Conservation (phyloP, 2,797 vertebrate species). For the Enteromius anoplus region DNA sequence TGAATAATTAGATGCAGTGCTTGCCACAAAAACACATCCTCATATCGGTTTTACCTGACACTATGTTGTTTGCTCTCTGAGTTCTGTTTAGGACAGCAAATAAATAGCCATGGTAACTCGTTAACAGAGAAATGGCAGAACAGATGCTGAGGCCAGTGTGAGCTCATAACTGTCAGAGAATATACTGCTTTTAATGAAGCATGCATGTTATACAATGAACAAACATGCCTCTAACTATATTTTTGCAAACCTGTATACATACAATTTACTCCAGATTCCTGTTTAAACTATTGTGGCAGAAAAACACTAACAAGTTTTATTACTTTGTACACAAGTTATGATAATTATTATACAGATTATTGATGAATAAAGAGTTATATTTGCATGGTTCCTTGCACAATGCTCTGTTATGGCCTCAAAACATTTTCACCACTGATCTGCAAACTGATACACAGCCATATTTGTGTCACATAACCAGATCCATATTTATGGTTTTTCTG, state of each 20-base stretch:
- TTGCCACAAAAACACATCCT: neutral
- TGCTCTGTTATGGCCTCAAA: neutral
- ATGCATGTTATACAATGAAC: neutral
- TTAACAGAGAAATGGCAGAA: slow-evolving; percentile 33
- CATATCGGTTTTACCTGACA: slow-evolving; percentile 9
- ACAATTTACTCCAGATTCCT: neutral
- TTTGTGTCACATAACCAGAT: slow-evolving; percentile 2
- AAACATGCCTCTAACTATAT: neutral
- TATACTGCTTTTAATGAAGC: neutral
- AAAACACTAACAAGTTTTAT: neutral
- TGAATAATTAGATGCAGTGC: slow-evolving; percentile 1
- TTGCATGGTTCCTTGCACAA: neutral
- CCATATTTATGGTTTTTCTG: slow-evolving; percentile 1
- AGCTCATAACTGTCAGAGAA: slow-evolving; percentile 31
- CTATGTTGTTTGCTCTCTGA: slow-evolving; percentile 5
- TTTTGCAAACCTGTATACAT: neutral
- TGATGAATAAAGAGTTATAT: neutral
- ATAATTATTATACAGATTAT: neutral
- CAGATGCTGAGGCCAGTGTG: slow-evolving; percentile 21
- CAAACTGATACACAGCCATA: neutral
- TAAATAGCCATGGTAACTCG: slow-evolving; percentile 26
- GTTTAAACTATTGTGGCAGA: neutral
- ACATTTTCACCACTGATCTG: neutral
- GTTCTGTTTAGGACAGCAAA: slow-evolving; percentile 43
- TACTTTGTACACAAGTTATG: neutral